Evolutionary conservation across 2,797 vertebrate species (phyloP).

Genomic region (Merluccius polli): DNA sequence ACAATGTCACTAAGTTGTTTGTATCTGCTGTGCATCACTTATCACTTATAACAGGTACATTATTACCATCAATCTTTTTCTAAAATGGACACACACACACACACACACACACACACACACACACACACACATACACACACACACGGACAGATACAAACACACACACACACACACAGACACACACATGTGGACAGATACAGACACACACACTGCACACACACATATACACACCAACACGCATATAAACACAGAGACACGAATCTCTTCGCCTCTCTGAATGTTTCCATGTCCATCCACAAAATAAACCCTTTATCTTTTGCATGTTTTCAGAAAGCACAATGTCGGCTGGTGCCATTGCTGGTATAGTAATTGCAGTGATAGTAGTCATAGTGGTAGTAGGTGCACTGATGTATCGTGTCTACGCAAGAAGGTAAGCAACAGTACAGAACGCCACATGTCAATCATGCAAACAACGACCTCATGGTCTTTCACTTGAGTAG

Average conservation of each 20-base stretch:
- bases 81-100: not conserved
- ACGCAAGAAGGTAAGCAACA: slow-evolving; percentile 35
- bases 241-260: not conserved
- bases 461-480: not conserved
- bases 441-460: not conserved
- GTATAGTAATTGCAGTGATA: slow-evolving; percentile 47
- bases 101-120: not conserved
- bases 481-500: not conserved
- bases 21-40: not conserved
- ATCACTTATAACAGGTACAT: slow-evolving; percentile 43
- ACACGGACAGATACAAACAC: not conserved
- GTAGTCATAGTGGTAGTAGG: not conserved
- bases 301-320: not conserved
- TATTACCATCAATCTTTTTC: not conserved
- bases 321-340: not conserved
- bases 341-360: slow-evolving; percentile 44
- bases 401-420: slow-evolving; percentile 4
- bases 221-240: not conserved
- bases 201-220: not conserved
- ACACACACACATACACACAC: not conserved
- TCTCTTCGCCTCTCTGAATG: not conserved
- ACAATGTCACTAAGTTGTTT: slow-evolving; percentile 24
- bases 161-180: not conserved
- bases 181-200: not conserved
- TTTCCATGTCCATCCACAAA: not conserved